Evolutionary conservation across 2,797 vertebrate genomes (phyloP).

Genomic region (Erethizon dorsatum): DNA sequence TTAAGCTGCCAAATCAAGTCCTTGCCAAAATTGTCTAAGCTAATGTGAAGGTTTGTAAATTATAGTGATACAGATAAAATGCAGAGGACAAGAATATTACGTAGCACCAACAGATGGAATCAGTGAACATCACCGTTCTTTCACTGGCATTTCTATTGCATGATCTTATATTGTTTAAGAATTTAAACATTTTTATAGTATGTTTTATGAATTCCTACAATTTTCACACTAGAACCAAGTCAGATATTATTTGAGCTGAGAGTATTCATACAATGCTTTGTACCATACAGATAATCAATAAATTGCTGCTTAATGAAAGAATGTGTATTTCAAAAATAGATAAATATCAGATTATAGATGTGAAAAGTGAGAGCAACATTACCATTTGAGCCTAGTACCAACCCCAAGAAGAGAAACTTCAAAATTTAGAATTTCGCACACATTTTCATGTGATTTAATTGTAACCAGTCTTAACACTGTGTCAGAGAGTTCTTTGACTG

Average conservation of each 20-base stretch:
- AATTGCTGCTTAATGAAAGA: constrained; percentile 2
- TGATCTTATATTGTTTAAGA: constrained; percentile 23
- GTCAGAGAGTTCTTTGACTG: not conserved
- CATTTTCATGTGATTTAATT: constrained; percentile 44
- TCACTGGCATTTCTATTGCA: not conserved
- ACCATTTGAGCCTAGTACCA: not conserved
- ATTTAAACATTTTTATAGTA: constrained; percentile 42
- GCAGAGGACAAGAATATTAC: not conserved
- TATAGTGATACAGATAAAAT: constrained; percentile 28
- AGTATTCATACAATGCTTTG: not conserved
- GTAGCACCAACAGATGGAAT: not conserved
- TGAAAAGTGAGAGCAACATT: not conserved
- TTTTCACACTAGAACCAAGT: constrained; percentile 1
- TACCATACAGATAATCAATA: not conserved
- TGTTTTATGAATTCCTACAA: constrained; percentile 37
- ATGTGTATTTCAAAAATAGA: not conserved
- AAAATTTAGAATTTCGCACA: constrained; percentile 31
- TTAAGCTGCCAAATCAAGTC: constrained; percentile 61
- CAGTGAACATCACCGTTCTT: not conserved
- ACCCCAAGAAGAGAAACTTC: not conserved
- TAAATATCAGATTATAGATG: not conserved
- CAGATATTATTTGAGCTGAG: constrained; percentile 31
- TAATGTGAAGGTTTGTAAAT: constrained; percentile 71
- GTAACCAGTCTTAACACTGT: not conserved
- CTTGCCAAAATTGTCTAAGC: constrained; percentile 38